phyloP scores from a whole-genome alignment of 2,888 invertebrate genomes.

The Coremacera marginata region DNA sequence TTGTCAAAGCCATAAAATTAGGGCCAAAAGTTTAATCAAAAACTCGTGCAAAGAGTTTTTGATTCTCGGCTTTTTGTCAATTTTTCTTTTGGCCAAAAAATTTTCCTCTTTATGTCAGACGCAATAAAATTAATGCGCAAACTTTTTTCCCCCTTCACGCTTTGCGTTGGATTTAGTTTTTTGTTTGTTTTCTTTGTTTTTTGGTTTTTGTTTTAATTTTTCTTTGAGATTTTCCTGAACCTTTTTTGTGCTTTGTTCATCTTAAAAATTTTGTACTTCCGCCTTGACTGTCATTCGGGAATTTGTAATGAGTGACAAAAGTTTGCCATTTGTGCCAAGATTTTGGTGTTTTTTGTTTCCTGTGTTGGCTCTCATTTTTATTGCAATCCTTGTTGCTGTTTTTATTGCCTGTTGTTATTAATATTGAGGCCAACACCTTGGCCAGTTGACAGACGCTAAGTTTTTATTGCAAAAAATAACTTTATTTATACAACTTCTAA shows the following conservation, averaged over 20 bases:
- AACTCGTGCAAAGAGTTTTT: too few species aligned
- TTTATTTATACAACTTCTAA: too few species aligned
- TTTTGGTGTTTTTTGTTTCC: background rate
- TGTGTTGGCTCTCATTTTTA: background rate
- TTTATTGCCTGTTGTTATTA: too few species aligned
- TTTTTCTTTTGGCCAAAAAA: constrained; percentile 6
- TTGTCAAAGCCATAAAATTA: constrained; percentile 41
- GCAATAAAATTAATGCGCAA: constrained; percentile 45
- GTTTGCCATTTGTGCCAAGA: constrained; percentile 28
- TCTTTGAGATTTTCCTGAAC: background rate
- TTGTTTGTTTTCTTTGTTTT: too few species aligned
- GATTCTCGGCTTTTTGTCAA: constrained; percentile 38
- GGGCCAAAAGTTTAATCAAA: constrained; percentile 39
- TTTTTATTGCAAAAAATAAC: too few species aligned
- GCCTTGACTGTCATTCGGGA: constrained; percentile 28
- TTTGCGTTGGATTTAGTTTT: background rate
- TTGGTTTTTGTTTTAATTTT: background rate
- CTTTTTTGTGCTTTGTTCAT: background rate
- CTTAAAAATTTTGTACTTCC: background rate
- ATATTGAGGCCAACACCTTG: too few species aligned
- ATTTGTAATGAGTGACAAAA: constrained; percentile 43
- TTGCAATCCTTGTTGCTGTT: background rate
- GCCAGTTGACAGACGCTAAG: too few species aligned
- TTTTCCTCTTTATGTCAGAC: constrained; percentile 32
- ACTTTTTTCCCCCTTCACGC: constrained; percentile 23